Percentiles rank a stretch among this genome's conserved stretches.
These are phyloP conservation scores for Tethya wilhelma DNA, from an alignment of 37 sponge, comb jelly and placozoan species.

Conservation along the genomic window DNA sequence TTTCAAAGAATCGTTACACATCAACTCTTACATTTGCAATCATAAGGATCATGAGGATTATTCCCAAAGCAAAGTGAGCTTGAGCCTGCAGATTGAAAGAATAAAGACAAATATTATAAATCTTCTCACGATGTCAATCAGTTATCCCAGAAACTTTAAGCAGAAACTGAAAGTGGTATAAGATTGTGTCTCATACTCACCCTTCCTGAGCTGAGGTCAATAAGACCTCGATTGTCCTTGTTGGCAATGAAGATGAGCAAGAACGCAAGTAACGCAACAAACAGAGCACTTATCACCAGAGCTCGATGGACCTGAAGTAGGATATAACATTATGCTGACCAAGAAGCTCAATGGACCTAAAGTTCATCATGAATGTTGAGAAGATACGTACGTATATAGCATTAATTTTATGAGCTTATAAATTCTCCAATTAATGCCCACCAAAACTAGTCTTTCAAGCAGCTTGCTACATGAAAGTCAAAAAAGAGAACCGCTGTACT, in stretches of 20 bases:
- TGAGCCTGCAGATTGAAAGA: constrained; percentile 23
- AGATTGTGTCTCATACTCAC: too few relatives aligned
- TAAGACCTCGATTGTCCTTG: constrained; percentile 29
- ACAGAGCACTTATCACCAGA: constrained; percentile 47
- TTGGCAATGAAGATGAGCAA: constrained; percentile 60
- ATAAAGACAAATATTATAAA: constrained; percentile 25
- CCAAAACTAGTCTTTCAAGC: too few relatives aligned
- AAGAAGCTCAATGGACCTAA: too few relatives aligned
- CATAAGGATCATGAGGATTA: constrained; percentile 60
- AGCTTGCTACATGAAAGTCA: too few relatives aligned
- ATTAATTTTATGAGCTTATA: too few relatives aligned
- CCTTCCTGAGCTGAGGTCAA: too few relatives aligned
- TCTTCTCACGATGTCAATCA: constrained; percentile 11
- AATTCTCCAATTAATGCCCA: too few relatives aligned
- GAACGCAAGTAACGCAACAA: constrained; percentile 53
- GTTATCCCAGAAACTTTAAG: background rate
- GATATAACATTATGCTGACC: too few relatives aligned
- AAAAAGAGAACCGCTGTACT: too few relatives aligned
- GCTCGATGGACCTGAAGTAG: constrained; percentile 73
- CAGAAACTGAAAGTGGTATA: too few relatives aligned
- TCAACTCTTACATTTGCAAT: constrained; percentile 67
- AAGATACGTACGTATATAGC: too few relatives aligned
- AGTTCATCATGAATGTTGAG: too few relatives aligned
- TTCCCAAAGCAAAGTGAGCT: constrained; percentile 65
- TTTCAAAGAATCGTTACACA: background rate